A percentile compares a stretch with the other conserved stretches of the same genome.
phyloP scores from a whole-genome alignment of 2,113 vertebrate genomes.

The Sardina pilchardus region DNA sequence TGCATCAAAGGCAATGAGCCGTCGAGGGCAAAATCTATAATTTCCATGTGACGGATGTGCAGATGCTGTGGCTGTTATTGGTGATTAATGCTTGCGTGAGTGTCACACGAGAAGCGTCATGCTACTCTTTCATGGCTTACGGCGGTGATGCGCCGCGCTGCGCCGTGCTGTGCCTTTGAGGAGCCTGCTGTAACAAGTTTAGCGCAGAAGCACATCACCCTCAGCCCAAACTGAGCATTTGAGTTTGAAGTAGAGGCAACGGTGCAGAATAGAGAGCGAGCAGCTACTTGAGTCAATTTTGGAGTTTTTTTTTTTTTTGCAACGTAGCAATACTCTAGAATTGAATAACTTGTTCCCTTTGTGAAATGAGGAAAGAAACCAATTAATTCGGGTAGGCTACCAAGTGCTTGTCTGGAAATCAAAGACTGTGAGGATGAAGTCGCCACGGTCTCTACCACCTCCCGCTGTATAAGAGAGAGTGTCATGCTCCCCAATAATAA shows the following conservation, averaged over 20 bases:
- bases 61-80: neutral
- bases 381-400: neutral
- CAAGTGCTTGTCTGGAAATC: conserved; percentile 9
- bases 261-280: neutral
- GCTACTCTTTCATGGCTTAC: neutral
- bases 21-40: conserved; percentile 6
- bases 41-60: neutral
- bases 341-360: conserved; percentile 15
- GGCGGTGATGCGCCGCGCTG: neutral
- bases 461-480: neutral
- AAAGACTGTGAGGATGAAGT: neutral
- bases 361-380: neutral
- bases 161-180: too few species aligned
- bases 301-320: neutral
- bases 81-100: neutral
- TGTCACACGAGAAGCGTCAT: neutral
- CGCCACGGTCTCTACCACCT: neutral
- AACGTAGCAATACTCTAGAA: neutral
- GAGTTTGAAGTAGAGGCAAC: conserved; percentile 2
- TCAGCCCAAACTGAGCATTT: neutral
- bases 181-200: neutral
- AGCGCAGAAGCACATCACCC: neutral
- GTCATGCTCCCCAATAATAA: neutral
- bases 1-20: conserved; percentile 13
- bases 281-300: neutral